phyloP scores from a whole-genome alignment of 2,113 vertebrate genomes.

The Oreotrochilus melanogaster region DNA sequence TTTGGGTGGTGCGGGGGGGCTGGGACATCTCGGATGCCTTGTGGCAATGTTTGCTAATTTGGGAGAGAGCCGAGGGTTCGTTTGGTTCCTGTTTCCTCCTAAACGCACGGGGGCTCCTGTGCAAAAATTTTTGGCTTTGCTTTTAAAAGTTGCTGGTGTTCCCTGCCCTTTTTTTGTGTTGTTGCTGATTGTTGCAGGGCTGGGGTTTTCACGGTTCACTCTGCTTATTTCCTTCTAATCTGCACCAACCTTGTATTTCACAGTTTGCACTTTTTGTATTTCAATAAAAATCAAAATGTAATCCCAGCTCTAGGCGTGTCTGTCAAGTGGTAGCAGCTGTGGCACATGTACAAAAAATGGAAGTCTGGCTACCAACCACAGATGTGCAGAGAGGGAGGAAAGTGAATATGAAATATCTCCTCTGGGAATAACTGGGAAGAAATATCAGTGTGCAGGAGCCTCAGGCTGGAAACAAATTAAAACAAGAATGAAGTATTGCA shows the following conservation, averaged over 20 bases:
- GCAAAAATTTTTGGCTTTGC: not conserved
- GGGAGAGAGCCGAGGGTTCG: not conserved
- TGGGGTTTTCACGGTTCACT: conserved; percentile 61
- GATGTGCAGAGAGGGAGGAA: not conserved
- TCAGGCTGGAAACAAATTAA: not conserved
- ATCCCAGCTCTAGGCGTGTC: conserved; percentile 10
- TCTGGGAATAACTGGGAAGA: not conserved
- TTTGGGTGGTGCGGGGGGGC: not conserved
- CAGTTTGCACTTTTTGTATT: conserved; percentile 84
- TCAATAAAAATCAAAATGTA: conserved; percentile 80
- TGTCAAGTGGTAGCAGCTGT: not conserved
- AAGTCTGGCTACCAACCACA: not conserved
- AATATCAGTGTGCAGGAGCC: not conserved
- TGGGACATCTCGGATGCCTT: conserved; percentile 8
- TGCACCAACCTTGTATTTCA: conserved; percentile 80
- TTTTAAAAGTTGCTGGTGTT: conserved; percentile 38
- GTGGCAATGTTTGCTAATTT: not conserved
- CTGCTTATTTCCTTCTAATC: conserved; percentile 63
- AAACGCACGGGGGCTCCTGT: not conserved
- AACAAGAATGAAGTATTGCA: not conserved
- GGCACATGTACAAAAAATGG: not conserved
- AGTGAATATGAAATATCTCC: not conserved
- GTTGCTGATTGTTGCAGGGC: not conserved
- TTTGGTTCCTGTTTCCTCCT: not conserved
- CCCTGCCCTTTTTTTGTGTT: not conserved